Conservation (phyloP, 2,888 invertebrate species). For the Trachelus tabidus region DNA sequence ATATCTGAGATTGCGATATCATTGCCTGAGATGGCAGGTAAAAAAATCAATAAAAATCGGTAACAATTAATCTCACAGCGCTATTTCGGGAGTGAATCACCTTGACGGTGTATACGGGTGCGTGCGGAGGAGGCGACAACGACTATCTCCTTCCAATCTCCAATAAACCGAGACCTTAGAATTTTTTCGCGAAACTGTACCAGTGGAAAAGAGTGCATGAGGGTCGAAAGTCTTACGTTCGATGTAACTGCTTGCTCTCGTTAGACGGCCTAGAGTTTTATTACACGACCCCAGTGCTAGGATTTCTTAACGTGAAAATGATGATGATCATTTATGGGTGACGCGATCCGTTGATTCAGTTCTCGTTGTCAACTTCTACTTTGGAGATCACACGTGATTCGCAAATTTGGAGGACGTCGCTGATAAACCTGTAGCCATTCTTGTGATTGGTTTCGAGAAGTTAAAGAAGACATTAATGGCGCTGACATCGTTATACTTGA, state of each 20-base stretch:
- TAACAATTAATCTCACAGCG: slow-evolving; percentile 41
- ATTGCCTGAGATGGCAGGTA: background rate
- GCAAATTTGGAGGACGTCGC: slow-evolving; percentile 25
- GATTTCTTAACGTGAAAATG: slow-evolving; percentile 7
- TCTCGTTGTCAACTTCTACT: slow-evolving; percentile 14
- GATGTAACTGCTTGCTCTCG: slow-evolving; percentile 9
- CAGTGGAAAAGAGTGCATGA: slow-evolving; percentile 33
- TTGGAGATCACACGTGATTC: slow-evolving; percentile 29
- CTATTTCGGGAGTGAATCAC: slow-evolving; percentile 53
- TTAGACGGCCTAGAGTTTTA: background rate
- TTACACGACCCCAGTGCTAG: background rate
- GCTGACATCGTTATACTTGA: slow-evolving; percentile 11
- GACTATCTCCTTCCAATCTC: slow-evolving; percentile 44
- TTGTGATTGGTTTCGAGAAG: slow-evolving; percentile 28
- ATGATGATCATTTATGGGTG: background rate
- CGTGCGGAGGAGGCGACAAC: slow-evolving; percentile 31
- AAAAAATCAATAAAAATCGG: slow-evolving; percentile 1
- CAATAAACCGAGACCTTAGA: slow-evolving; percentile 41
- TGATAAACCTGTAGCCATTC: slow-evolving; percentile 32
- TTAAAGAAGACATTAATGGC: slow-evolving; percentile 4
- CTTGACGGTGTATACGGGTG: slow-evolving; percentile 39
- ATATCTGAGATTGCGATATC: background rate
- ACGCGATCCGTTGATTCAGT: slow-evolving; percentile 5
- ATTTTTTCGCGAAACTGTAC: slow-evolving; percentile 41
- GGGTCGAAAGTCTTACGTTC: slow-evolving; percentile 33